These are phyloP conservation scores for Adineta ricciae DNA, from an alignment of 2,888 invertebrate genomes.

Conservation along the genomic window DNA sequence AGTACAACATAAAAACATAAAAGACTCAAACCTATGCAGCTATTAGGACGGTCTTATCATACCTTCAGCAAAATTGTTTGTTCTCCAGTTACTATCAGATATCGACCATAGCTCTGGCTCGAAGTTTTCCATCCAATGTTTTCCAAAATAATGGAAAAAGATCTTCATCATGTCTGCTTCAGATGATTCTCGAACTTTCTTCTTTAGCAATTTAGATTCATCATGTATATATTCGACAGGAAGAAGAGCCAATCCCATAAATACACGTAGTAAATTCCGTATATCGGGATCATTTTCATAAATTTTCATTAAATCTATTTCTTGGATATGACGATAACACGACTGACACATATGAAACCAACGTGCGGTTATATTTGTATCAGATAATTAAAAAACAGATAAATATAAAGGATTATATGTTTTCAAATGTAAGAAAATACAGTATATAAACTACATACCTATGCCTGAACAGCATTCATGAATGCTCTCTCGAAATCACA, in stretches of 20 bases:
- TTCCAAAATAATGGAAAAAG: not conserved
- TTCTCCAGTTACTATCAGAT: not conserved
- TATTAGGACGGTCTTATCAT: too few relatives aligned
- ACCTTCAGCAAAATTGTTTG: not conserved
- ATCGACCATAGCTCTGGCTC: not conserved
- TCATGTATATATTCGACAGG: not conserved
- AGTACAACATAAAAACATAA: not conserved
- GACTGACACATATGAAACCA: not conserved
- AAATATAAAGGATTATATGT: too few relatives aligned
- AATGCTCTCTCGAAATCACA: not conserved
- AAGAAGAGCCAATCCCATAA: not conserved
- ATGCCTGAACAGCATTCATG: not conserved
- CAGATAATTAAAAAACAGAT: too few relatives aligned
- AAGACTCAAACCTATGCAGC: too few relatives aligned
- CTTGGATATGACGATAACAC: not conserved
- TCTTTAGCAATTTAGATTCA: not conserved
- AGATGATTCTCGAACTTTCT: not conserved
- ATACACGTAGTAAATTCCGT: not conserved
- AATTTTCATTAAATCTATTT: not conserved
- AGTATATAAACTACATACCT: not conserved
- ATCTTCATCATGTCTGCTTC: not conserved
- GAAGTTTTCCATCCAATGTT: not conserved
- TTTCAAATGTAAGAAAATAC: too few relatives aligned
- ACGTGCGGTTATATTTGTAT: not conserved
- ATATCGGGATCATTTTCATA: not conserved